These are phyloP conservation scores for Aplidium turbinatum DNA, from an alignment of 23 tunicate species.

Conservation along the genomic window DNA sequence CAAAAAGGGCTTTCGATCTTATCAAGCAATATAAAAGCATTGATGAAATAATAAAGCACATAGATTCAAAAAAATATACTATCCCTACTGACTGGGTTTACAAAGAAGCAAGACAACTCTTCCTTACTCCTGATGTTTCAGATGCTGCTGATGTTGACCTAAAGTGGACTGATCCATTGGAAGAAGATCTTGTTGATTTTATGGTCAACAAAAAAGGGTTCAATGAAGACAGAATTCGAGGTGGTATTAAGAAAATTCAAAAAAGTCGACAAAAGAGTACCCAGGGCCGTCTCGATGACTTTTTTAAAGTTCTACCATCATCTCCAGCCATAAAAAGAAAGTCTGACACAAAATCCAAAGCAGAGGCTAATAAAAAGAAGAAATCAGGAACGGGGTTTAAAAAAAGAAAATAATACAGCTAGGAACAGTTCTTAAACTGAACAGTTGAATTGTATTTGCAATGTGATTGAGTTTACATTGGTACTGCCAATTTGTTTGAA, in stretches of 20 bases:
- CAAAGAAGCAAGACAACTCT: constrained; percentile 81
- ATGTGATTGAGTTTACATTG: too few relatives aligned
- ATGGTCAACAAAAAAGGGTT: constrained; percentile 90
- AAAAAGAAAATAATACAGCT: constrained; percentile 50
- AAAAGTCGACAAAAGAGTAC: constrained; percentile 75
- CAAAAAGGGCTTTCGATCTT: constrained; percentile 89
- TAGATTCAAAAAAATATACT: constrained; percentile 79
- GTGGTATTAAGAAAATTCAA: constrained; percentile 73
- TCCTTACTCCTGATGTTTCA: constrained; percentile 75
- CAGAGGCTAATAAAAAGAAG: constrained; percentile 53
- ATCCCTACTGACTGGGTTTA: constrained; percentile 81
- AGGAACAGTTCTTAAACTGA: too few relatives aligned
- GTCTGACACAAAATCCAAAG: constrained; percentile 64
- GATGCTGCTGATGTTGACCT: constrained; percentile 52
- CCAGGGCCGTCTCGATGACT: constrained; percentile 96
- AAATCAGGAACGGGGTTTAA: constrained; percentile 28
- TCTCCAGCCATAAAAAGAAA: constrained; percentile 57
- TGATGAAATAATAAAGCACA: constrained; percentile 67
- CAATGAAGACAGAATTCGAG: constrained; percentile 89
- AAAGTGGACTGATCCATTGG: constrained; percentile 83
- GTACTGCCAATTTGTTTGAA: too few relatives aligned
- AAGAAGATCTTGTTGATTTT: constrained; percentile 74
- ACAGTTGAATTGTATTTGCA: too few relatives aligned
- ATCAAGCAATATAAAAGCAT: constrained; percentile 89
- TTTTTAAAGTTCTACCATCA: constrained; percentile 75